Evolutionary conservation across 1,140 invertebrate species (phyloP), one percentile per base, ranked within the genome.

Genomic region (Apolygus lucorum): DNA sequence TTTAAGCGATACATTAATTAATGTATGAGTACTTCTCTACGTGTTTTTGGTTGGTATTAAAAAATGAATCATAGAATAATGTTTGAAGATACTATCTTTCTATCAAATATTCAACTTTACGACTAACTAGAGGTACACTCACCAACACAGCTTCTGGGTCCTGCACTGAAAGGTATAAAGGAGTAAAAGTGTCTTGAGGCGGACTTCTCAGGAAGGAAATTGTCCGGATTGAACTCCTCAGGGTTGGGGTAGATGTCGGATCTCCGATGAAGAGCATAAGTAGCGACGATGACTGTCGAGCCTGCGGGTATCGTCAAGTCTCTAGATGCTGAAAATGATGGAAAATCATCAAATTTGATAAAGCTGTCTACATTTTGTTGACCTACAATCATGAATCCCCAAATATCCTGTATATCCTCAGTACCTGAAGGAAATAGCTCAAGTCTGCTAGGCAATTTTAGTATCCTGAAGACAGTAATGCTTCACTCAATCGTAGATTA

Each of bases 201-300:
- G 69, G 82, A 80, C 72, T 86, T 84, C 68, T 86, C 84, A 0
- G 82, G 80, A 17, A 85, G 72, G 76, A 88, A 89, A 73, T 86
- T 78, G 42, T 88, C 86, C 0, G 88, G 88, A 75, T 88, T 80
- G 69, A 87, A 89, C 1, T 75, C 74, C 1, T 86, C 80, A 2
- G 86, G 85, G 71, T 87, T 78, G 26, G 82, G 78, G 72, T 78
- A 87, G 59, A 78, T 52, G 2, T 63, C 14, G 2, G 42, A 26
- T 13, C 67, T 70, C 22, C 68, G 63, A 52, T 72, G 71, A 2
- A 28, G 62, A 1, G 34, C 4, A 26, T 66, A 69, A 17, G 49
- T 27, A 22, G 42, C 49, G 8, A 69, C 27, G 1, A 62, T 42
- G 42, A 49, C 49, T 2, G 63, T 28, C 1, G 25, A 28, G 25